Percentiles rank a stretch among this genome's conserved stretches.
Evolutionary conservation across 2,113 vertebrate genomes (phyloP).

Genomic region (Spermophilus dauricus): DNA sequence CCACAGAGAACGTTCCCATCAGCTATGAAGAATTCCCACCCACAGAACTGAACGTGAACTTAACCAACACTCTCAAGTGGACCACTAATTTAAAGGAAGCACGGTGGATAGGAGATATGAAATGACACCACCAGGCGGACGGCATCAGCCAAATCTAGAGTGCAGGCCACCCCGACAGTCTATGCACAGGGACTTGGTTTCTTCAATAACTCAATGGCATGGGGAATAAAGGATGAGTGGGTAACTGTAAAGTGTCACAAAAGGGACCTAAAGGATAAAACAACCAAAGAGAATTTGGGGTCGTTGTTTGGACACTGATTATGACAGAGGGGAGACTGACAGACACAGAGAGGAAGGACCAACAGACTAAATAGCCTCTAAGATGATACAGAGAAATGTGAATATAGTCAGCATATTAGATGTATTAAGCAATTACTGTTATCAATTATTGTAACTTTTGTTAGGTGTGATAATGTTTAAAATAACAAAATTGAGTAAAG

Average conservation of each 20-base stretch:
- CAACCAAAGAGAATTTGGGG: background rate
- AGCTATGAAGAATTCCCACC: background rate
- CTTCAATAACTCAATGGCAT: background rate
- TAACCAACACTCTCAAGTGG: background rate
- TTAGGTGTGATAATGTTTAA: background rate
- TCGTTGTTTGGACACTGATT: background rate
- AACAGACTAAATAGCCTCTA: background rate
- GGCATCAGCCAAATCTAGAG: background rate
- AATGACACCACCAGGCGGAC: background rate
- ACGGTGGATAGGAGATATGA: background rate
- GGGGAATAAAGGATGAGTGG: accelerated
- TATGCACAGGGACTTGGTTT: background rate
- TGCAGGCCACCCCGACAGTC: background rate
- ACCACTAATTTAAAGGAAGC: background rate
- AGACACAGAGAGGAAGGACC: background rate
- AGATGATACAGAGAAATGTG: background rate
- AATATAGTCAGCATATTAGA: background rate
- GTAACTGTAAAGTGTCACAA: background rate
- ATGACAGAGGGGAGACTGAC: background rate
- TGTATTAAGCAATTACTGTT: background rate
- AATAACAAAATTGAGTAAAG: background rate
- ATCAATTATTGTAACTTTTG: background rate
- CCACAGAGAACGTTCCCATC: background rate
- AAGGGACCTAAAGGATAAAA: background rate
- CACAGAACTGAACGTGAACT: background rate